Conservation (phyloP, 2,888 invertebrate species). For the Drosophila kambysellisi region DNA sequence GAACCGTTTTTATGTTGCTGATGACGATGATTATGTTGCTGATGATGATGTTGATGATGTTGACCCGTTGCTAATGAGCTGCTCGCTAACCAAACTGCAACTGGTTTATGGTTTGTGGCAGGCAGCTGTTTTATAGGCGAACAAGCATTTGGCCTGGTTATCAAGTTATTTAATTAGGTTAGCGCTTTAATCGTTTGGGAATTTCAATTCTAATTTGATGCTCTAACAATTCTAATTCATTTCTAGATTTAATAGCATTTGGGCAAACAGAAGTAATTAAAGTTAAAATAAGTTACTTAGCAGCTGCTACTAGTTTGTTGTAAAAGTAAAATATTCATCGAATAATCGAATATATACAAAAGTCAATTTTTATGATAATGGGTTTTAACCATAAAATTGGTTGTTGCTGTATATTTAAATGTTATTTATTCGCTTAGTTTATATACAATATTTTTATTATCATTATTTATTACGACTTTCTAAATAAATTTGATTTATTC, state of each 20-base stretch:
- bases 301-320: not conserved
- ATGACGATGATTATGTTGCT: conserved; percentile 16
- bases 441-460: not conserved
- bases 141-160: conserved; percentile 4
- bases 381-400: not conserved
- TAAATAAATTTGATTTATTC: not conserved
- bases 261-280: not conserved
- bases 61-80: conserved; percentile 19
- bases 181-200: conserved; percentile 5
- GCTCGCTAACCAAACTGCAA: conserved; percentile 3
- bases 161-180: conserved; percentile 11
- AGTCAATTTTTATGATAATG: not conserved
- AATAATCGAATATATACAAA: not conserved
- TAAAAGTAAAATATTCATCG: not conserved
- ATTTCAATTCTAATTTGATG: conserved; percentile 1
- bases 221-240: not conserved
- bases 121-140: not conserved
- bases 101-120: conserved; percentile 7
- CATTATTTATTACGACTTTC: not conserved
- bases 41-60: conserved; percentile 16
- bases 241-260: not conserved
- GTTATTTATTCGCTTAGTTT: not conserved
- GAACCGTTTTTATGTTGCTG: conserved; percentile 32
- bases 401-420: not conserved
- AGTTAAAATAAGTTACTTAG: not conserved